phyloP scores from a whole-genome alignment of 2,888 invertebrate genomes.

The Temnothorax rugatulus region DNA sequence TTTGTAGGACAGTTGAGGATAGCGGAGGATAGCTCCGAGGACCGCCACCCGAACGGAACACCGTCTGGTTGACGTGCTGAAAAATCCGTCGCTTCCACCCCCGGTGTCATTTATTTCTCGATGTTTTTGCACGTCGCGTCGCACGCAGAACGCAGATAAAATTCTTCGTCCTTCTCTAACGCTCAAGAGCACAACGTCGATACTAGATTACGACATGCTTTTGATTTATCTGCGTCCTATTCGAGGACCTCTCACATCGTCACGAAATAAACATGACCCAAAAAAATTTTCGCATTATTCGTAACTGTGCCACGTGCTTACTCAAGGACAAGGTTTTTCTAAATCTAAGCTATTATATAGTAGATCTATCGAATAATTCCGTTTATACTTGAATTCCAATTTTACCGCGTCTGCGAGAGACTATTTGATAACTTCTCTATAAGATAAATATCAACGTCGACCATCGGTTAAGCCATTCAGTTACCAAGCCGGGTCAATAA shows the following conservation, averaged over 20 bases:
- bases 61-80: neutral
- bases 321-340: too few species aligned
- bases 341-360: neutral
- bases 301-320: conserved; percentile 14
- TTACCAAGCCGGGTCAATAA: neutral
- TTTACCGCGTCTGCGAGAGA: neutral
- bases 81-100: conserved; percentile 15
- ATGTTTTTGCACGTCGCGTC: neutral
- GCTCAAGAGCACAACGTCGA: neutral
- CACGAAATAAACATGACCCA: conserved; percentile 30
- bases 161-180: neutral
- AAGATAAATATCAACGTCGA: neutral
- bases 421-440: neutral
- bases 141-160: neutral
- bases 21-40: conserved; percentile 11
- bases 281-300: conserved; percentile 17
- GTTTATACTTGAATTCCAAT: neutral
- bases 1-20: conserved; percentile 36
- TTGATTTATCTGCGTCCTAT: conserved; percentile 11
- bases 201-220: conserved; percentile 31
- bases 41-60: neutral
- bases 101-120: neutral
- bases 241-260: neutral
- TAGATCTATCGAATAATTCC: neutral
- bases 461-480: neutral